Percentiles rank a stretch among this genome's conserved stretches.
These are phyloP conservation scores for Enteromius paludinosus DNA, from an alignment of 2,797 vertebrate species.

Conservation along the genomic window DNA sequence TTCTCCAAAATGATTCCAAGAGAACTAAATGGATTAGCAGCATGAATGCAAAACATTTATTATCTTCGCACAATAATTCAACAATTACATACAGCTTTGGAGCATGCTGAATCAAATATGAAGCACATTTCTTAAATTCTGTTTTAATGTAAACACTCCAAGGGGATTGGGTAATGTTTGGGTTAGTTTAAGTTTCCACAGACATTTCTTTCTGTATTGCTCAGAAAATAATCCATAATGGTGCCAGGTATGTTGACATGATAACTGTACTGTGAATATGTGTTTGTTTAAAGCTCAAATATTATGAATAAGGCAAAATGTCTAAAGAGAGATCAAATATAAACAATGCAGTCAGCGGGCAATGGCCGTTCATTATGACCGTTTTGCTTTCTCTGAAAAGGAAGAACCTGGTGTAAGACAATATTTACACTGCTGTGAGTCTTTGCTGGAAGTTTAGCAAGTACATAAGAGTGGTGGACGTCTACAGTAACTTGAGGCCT, in stretches of 20 bases:
- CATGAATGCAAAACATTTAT: neutral
- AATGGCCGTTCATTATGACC: neutral
- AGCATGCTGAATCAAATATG: constrained; percentile 7
- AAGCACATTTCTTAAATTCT: constrained; percentile 8
- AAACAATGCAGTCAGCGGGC: neutral
- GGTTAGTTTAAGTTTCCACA: neutral
- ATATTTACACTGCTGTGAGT: neutral
- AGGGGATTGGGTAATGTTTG: neutral
- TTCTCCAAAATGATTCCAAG: neutral
- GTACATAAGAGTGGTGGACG: constrained; percentile 12
- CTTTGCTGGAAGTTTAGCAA: constrained; percentile 7
- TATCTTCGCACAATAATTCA: neutral
- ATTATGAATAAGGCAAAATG: neutral
- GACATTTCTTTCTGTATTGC: neutral
- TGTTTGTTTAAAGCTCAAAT: constrained; percentile 1
- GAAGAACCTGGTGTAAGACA: neutral
- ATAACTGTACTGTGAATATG: neutral
- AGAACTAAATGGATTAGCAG: neutral
- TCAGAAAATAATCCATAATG: neutral
- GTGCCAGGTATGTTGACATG: constrained; percentile 4
- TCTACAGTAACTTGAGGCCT: neutral
- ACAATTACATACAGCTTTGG: neutral
- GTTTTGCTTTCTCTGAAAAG: neutral
- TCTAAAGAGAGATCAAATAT: neutral
- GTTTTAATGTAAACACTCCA: constrained; percentile 5